phyloP scores from a whole-genome alignment of 2,888 invertebrate genomes.

The Lottia scabra region DNA sequence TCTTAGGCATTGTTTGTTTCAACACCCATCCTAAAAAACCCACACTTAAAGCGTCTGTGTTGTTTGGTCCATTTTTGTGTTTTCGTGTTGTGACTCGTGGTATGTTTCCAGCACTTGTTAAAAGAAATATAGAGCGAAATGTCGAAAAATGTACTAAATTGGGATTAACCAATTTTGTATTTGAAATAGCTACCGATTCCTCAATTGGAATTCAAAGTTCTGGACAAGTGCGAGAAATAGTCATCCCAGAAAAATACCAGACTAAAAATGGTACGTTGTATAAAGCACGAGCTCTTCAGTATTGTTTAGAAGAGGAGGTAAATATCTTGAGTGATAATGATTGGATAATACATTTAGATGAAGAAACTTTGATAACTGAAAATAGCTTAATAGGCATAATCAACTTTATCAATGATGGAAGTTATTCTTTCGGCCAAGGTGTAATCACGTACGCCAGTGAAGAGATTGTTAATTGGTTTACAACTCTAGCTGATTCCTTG shows the following conservation, averaged over 20 bases:
- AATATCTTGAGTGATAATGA: slow-evolving; percentile 53
- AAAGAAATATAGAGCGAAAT: slow-evolving; percentile 37
- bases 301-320: slow-evolving; percentile 31
- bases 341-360: slow-evolving; percentile 62
- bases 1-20: slow-evolving; percentile 50
- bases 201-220: slow-evolving; percentile 21
- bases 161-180: slow-evolving; percentile 41
- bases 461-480: slow-evolving; percentile 56
- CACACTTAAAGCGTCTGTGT: slow-evolving; percentile 45
- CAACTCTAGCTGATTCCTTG: slow-evolving; percentile 55
- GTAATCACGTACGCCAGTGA: slow-evolving; percentile 53
- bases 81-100: slow-evolving; percentile 49
- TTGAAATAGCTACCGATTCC: slow-evolving; percentile 48
- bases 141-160: slow-evolving; percentile 38
- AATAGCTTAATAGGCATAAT: slow-evolving; percentile 57
- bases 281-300: slow-evolving; percentile 28
- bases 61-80: slow-evolving; percentile 50
- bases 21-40: slow-evolving; percentile 52
- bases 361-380: slow-evolving; percentile 58
- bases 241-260: slow-evolving; percentile 47
- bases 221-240: slow-evolving; percentile 37
- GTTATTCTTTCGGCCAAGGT: slow-evolving; percentile 55
- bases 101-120: slow-evolving; percentile 38
- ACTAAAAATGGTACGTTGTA: slow-evolving; percentile 44
- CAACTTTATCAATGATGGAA: slow-evolving; percentile 55